These are phyloP conservation scores for Cataglyphis rosenhaueri DNA, from an alignment of 2,888 invertebrate genomes.

Conservation along the genomic window DNA sequence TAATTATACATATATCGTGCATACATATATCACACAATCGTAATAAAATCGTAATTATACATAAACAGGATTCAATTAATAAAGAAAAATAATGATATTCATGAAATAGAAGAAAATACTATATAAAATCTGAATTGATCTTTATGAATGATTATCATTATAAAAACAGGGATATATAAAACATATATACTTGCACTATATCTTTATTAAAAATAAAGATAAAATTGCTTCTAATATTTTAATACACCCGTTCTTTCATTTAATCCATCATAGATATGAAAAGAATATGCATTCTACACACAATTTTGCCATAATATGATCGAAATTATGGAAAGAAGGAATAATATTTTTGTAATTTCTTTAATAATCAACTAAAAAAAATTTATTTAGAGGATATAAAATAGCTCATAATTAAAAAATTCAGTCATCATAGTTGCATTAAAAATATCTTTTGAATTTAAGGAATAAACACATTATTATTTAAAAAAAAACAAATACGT, in stretches of 20 bases:
- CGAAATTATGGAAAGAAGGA: background rate
- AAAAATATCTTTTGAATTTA: no score
- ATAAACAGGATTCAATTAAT: background rate
- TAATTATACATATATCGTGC: background rate
- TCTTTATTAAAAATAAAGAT: background rate
- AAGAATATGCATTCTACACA: constrained; percentile 26
- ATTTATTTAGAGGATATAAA: no score
- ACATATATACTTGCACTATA: background rate
- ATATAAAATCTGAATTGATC: background rate
- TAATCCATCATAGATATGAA: constrained; percentile 15
- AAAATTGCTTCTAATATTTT: constrained; percentile 29
- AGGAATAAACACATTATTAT: no score
- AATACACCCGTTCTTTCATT: constrained; percentile 36
- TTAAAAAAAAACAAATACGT: no score
- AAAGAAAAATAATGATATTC: background rate
- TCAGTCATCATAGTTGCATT: no score
- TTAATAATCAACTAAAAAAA: no score
- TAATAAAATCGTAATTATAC: background rate
- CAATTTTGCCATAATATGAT: constrained; percentile 1
- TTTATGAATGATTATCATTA: background rate
- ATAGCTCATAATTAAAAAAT: no score
- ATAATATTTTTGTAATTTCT: no score
- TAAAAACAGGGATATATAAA: background rate
- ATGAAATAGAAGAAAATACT: background rate
- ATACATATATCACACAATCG: no score